Evolutionary conservation across 2,113 vertebrate genomes (phyloP).

Genomic region (Pterophyllum scalare): DNA sequence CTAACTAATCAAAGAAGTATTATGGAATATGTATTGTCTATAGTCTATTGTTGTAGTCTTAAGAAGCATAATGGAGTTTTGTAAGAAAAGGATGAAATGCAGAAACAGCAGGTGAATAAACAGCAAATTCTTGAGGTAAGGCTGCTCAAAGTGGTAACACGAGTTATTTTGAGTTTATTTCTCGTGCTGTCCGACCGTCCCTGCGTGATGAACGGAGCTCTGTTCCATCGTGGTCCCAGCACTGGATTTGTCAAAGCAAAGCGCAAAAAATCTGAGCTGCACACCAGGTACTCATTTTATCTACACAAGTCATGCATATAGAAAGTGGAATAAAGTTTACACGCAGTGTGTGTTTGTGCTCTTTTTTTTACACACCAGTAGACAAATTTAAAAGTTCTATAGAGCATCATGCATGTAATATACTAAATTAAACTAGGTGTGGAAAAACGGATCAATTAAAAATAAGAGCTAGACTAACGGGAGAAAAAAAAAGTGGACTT

Average conservation of each 20-base stretch:
- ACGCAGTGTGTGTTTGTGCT: constrained; percentile 37
- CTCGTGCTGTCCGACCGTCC: background rate
- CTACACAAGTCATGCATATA: constrained; percentile 57
- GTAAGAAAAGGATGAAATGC: constrained; percentile 73
- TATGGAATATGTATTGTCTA: constrained; percentile 85
- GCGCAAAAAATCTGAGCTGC: constrained; percentile 35
- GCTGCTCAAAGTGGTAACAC: constrained; percentile 34
- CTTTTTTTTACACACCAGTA: background rate
- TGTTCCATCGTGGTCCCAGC: background rate
- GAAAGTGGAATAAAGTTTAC: constrained; percentile 76
- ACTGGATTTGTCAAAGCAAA: constrained; percentile 8
- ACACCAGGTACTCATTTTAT: constrained; percentile 45
- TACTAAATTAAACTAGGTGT: background rate
- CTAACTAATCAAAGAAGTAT: constrained; percentile 84
- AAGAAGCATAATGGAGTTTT: constrained; percentile 73
- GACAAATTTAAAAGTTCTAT: background rate
- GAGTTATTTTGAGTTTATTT: constrained; percentile 39
- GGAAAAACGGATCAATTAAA: background rate
- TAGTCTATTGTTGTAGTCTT: constrained; percentile 84
- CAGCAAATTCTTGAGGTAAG: constrained; percentile 46
- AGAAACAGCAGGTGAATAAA: constrained; percentile 71
- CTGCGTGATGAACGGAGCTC: background rate
- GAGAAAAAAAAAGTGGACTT: background rate
- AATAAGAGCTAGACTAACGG: background rate
- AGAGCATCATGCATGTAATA: background rate